Percentiles rank a stretch among this genome's conserved stretches.
Conservation (phyloP, 2,888 invertebrate species). For the Fragum whitleyi region DNA sequence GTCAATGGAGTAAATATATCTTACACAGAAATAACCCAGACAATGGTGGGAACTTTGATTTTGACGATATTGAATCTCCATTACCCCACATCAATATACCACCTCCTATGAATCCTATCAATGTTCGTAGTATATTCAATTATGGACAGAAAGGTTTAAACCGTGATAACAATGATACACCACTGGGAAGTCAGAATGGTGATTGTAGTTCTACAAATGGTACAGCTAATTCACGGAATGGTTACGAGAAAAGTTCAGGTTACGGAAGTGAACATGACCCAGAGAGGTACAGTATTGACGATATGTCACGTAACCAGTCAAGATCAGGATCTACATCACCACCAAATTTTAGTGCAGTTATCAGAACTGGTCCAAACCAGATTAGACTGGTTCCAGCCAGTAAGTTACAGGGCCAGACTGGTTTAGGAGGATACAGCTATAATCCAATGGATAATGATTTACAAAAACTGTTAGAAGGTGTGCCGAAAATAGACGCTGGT, state of each 20-base stretch:
- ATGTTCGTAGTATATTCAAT: constrained; percentile 76
- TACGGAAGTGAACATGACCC: constrained; percentile 81
- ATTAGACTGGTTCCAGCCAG: constrained; percentile 79
- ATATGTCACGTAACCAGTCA: constrained; percentile 71
- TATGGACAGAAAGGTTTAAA: constrained; percentile 68
- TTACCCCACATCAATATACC: constrained; percentile 76
- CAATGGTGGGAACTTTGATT: constrained; percentile 54
- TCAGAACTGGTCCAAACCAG: constrained; percentile 81
- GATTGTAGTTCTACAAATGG: constrained; percentile 76
- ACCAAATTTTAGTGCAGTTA: constrained; percentile 80
- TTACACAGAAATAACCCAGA: constrained; percentile 71
- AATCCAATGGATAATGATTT: constrained; percentile 68
- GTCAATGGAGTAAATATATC: constrained; percentile 78
- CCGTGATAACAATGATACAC: constrained; percentile 74
- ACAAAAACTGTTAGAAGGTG: constrained; percentile 76
- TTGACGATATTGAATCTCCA: constrained; percentile 68
- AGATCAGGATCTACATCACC: constrained; percentile 73
- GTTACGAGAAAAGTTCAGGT: constrained; percentile 81
- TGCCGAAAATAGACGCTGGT: constrained; percentile 79
- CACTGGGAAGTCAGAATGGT: constrained; percentile 71
- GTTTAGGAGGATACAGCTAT: constrained; percentile 58
- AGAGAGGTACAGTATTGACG: constrained; percentile 77
- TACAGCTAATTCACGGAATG: constrained; percentile 74
- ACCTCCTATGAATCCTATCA: constrained; percentile 79
- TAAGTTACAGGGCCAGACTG: constrained; percentile 64